A percentile compares a stretch with the other conserved stretches of the same genome.
Evolutionary conservation across 2,888 invertebrate species (phyloP).

Genomic region (Caenorhabditis becei): DNA sequence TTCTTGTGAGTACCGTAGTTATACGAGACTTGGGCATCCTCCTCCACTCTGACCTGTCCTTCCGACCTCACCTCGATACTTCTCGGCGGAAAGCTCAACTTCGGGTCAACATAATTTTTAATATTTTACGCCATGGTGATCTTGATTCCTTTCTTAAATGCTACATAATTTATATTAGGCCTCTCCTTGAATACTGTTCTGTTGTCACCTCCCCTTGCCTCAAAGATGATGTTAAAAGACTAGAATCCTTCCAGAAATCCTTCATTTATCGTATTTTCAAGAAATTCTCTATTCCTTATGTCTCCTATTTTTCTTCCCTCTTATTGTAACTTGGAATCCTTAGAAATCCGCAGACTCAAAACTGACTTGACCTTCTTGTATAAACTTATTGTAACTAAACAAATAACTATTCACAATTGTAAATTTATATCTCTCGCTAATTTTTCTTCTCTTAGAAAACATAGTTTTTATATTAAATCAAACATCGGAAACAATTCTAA

Average conservation of each 20-base stretch:
- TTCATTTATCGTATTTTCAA: not conserved
- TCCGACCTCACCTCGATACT: not conserved
- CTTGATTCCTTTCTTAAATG: not conserved
- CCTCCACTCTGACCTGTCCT: not conserved
- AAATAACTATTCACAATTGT: not conserved
- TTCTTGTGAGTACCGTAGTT: not conserved
- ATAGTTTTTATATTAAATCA: not conserved
- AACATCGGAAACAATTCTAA: not conserved
- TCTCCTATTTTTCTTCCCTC: not conserved
- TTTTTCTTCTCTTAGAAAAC: not conserved
- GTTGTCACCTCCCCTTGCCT: not conserved
- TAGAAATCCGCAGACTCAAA: not conserved
- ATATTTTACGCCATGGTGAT: not conserved
- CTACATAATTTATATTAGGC: not conserved
- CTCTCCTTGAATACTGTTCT: not conserved
- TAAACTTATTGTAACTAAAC: not conserved
- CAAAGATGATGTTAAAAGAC: not conserved
- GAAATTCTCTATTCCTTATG: not conserved
- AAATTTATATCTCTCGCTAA: not conserved
- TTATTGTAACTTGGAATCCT: not conserved
- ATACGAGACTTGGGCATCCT: conserved; percentile 9
- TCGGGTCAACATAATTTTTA: conserved; percentile 6
- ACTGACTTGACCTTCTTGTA: not conserved
- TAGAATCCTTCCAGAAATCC: not conserved
- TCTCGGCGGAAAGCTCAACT: conserved; percentile 6